phyloP scores from a whole-genome alignment of 2,888 invertebrate species.

The Belgica antarctica region DNA sequence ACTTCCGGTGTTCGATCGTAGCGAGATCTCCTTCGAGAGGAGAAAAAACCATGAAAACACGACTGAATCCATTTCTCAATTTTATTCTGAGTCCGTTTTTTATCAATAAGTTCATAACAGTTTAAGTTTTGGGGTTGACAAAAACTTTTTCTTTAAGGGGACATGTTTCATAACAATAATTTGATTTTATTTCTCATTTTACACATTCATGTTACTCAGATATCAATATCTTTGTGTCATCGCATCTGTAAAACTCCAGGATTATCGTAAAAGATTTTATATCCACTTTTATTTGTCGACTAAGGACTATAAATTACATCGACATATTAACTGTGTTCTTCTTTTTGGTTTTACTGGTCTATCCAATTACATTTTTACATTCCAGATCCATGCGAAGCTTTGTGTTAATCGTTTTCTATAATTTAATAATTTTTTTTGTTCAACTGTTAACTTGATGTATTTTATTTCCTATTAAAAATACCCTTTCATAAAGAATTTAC shows the following conservation, averaged over 20 bases:
- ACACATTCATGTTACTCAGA: background rate
- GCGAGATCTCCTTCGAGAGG: too few relatives aligned
- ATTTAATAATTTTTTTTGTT: constrained; percentile 8
- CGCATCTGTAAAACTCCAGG: too few relatives aligned
- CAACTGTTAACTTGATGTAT: constrained; percentile 40
- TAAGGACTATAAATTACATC: constrained; percentile 12
- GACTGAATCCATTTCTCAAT: constrained; percentile 5
- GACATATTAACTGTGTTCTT: too few relatives aligned
- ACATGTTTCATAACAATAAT: constrained; percentile 6
- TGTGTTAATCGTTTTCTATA: background rate
- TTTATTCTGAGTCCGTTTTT: constrained; percentile 25
- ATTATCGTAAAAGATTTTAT: background rate
- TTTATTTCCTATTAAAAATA: constrained; percentile 36
- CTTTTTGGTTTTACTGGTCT: background rate
- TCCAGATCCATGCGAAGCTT: background rate
- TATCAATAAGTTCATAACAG: constrained; percentile 11
- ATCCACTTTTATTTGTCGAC: background rate
- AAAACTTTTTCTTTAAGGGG: background rate
- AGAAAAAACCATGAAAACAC: too few relatives aligned
- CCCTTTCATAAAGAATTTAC: too few relatives aligned
- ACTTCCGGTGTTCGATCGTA: too few relatives aligned
- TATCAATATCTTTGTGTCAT: background rate
- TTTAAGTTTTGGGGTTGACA: constrained; percentile 30
- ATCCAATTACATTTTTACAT: background rate
- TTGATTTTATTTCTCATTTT: constrained; percentile 2